phyloP scores from a whole-genome alignment of 2,888 invertebrate genomes.

The Incurvaria masculella region DNA sequence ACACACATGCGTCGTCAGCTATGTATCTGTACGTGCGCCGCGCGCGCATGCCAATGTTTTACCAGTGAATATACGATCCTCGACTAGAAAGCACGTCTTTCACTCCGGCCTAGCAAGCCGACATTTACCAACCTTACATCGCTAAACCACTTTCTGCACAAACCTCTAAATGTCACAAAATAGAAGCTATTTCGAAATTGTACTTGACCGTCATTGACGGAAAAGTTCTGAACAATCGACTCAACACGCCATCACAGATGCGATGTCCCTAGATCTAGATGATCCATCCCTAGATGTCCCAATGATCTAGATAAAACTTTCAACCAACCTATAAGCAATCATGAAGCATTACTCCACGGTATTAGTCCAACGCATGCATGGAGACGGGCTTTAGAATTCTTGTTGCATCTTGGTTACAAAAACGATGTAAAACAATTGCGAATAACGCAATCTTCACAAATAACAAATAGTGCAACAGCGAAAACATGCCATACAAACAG shows the following conservation, averaged over 20 bases:
- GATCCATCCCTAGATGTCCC: background rate
- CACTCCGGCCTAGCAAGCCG: no score
- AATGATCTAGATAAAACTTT: background rate
- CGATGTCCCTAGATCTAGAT: no score
- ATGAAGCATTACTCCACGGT: background rate
- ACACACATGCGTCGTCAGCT: no score
- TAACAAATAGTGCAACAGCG: background rate
- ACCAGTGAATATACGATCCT: no score
- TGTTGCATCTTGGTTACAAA: background rate
- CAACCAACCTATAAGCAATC: background rate
- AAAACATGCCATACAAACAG: background rate
- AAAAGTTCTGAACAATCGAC: no score
- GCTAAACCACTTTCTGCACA: background rate
- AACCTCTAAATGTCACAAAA: background rate
- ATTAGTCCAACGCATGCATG: background rate
- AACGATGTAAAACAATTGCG: background rate
- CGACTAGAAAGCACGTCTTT: no score
- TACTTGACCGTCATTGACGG: background rate
- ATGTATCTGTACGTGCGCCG: no score
- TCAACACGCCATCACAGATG: background rate
- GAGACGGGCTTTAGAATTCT: background rate
- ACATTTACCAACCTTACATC: no score
- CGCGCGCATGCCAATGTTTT: no score
- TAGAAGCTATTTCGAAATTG: background rate
- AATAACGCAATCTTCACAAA: background rate